A percentile compares a stretch with the other conserved stretches of the same genome.
Conservation (phyloP, 1,140 invertebrate species). For the Gryon sp. region DNA sequence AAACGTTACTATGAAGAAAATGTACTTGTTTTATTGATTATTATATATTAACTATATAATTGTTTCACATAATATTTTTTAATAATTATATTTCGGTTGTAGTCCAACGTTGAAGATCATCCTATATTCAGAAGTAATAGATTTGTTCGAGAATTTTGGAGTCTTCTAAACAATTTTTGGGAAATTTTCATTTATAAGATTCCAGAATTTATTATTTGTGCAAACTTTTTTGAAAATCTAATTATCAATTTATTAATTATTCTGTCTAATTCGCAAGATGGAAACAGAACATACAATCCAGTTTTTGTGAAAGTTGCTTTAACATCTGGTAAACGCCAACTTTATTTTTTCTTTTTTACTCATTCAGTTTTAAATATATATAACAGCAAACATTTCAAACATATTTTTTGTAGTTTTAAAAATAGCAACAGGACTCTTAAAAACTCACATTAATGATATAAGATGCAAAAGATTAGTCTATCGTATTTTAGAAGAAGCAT, state of each 20-base stretch:
- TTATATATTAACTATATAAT: no score
- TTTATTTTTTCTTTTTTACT: no score
- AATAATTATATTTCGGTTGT: no score
- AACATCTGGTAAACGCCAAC: background rate
- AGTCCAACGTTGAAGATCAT: background rate
- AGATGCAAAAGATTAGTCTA: background rate
- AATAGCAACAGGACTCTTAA: slow-evolving; percentile 11
- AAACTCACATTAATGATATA: background rate
- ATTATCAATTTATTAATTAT: slow-evolving; percentile 1
- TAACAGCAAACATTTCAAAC: no score
- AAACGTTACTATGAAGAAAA: background rate
- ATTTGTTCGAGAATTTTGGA: background rate
- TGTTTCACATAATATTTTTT: no score
- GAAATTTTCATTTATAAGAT: background rate
- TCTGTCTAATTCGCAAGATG: background rate
- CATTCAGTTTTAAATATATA: background rate
- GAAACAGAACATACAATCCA: background rate
- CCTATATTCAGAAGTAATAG: background rate
- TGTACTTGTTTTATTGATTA: background rate
- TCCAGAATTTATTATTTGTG: background rate
- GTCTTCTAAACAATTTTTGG: background rate
- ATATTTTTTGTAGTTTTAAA: slow-evolving; percentile 20
- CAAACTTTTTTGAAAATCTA: background rate
- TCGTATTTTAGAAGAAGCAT: no score
- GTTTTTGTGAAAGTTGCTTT: background rate